Evolutionary conservation across 2,113 vertebrate genomes (phyloP), one percentile per base, ranked within the genome.

Genomic region (Bothrops jararaca): DNA sequence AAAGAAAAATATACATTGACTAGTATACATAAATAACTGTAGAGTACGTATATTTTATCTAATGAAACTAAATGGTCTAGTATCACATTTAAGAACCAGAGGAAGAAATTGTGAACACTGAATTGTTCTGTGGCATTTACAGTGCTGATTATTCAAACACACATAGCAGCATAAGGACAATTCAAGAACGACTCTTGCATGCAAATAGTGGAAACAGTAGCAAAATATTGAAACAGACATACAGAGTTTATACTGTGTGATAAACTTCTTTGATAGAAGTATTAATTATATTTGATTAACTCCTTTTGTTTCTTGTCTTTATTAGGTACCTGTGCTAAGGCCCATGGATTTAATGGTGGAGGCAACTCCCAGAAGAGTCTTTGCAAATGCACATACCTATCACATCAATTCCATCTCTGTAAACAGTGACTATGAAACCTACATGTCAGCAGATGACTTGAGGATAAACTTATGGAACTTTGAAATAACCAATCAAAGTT

Each of bases 321-420:
- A 4, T 26, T 94, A 99, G 98, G 99, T 99, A 45, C 98, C 98
- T 0, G 98, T 99, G 93, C 97, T 99, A 88, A 98, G 98, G 98
- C 99, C 99, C 88, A 99, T 99, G 99, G 99, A 99, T 96, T 96
- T 99, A 96, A 99, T 99, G 99, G 99, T 99, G 91, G 99, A 99
- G 96, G 99, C 99, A 85, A 99, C 98, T 34, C 98, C 99, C 0
- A 97, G 98, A 56, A 97, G 99, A 86, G 98, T 99, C 13, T 99
- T 99, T 92, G 98, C 99, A 97, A 99, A 99, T 0, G 99, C 99
- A 0, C 99, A 99, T 95, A 99, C 99, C 6, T 99, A 99, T 97
- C 99, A 99, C 97, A 99, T 99, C 98, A 99, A 99, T 97, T 99
- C 99, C 97, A 99, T 99, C 97, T 99, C 99, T 0, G 98, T 99